Percentiles rank a stretch among this genome's conserved stretches.
Evolutionary conservation across 2,888 invertebrate species (phyloP).

Genomic region (Drosophila setosimentum): DNA sequence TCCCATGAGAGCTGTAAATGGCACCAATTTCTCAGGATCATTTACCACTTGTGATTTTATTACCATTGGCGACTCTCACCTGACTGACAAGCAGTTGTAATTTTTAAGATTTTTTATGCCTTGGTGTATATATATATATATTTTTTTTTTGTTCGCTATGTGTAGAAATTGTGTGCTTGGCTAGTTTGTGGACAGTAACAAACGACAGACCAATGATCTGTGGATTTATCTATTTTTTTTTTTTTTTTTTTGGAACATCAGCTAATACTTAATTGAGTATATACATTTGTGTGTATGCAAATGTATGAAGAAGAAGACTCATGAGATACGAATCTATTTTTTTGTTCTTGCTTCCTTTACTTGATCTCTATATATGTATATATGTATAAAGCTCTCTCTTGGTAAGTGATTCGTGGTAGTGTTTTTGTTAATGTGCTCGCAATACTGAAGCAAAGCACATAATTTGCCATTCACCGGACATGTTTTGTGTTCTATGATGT

Average conservation of each 20-base stretch:
- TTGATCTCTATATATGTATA: conserved; percentile 38
- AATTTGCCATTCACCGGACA: conserved; percentile 74
- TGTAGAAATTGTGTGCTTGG: conserved; percentile 78
- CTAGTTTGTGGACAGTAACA: conserved; percentile 72
- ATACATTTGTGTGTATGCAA: conserved; percentile 17
- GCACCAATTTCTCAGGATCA: background rate
- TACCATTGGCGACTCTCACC: conserved; percentile 23
- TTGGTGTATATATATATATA: conserved; percentile 7
- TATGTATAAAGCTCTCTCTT: conserved; percentile 73
- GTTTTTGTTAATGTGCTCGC: conserved; percentile 47
- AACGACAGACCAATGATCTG: conserved; percentile 50
- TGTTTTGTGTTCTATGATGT: conserved; percentile 72
- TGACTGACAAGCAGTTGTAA: conserved; percentile 56
- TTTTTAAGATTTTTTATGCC: conserved; percentile 73
- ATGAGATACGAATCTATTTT: conserved; percentile 7
- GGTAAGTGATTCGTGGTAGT: conserved; percentile 51
- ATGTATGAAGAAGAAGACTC: conserved; percentile 22
- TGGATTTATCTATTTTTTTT: conserved; percentile 5
- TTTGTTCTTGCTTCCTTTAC: conserved; percentile 3
- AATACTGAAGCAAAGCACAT: conserved; percentile 76
- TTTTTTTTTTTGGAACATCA: conserved; percentile 24
- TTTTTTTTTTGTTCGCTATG: conserved; percentile 35
- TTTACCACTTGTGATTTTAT: background rate
- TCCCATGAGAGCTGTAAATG: conserved; percentile 10
- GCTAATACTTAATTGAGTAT: conserved; percentile 46